Conservation (phyloP, 2,888 invertebrate genomes). For the Rosalia funebris region DNA sequence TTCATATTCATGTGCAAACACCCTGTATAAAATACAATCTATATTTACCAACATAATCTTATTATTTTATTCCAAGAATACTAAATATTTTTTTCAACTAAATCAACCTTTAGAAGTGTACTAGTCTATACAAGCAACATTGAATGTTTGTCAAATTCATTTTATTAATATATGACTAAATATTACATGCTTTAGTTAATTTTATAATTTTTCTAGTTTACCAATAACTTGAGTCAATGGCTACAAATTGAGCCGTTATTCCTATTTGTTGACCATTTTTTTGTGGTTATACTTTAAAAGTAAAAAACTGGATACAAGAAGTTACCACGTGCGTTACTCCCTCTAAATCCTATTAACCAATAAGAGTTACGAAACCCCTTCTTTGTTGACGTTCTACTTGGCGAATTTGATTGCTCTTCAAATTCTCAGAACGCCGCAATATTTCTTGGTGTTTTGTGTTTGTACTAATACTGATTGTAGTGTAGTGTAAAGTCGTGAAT, state of each 20-base stretch:
- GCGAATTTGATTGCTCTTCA: slow-evolving; percentile 7
- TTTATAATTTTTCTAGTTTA: no score
- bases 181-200: no score
- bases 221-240: no score
- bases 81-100: no score
- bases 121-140: no score
- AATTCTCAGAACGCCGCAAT: slow-evolving; percentile 2
- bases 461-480: slow-evolving; percentile 28
- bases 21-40: no score
- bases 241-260: not conserved
- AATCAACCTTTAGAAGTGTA: no score
- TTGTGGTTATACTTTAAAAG: not conserved
- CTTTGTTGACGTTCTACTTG: slow-evolving; percentile 1
- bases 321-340: slow-evolving; percentile 21
- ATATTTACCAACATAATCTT: no score
- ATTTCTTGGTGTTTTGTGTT: slow-evolving; percentile 30
- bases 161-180: no score
- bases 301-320: not conserved
- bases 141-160: no score
- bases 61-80: no score
- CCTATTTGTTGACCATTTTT: not conserved
- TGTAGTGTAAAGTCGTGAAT: slow-evolving; percentile 20
- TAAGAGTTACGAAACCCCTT: slow-evolving; percentile 12
- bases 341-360: slow-evolving; percentile 5
- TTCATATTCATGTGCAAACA: no score